phyloP scores from a whole-genome alignment of 2,888 invertebrate genomes.

The Punctoribates punctum region DNA sequence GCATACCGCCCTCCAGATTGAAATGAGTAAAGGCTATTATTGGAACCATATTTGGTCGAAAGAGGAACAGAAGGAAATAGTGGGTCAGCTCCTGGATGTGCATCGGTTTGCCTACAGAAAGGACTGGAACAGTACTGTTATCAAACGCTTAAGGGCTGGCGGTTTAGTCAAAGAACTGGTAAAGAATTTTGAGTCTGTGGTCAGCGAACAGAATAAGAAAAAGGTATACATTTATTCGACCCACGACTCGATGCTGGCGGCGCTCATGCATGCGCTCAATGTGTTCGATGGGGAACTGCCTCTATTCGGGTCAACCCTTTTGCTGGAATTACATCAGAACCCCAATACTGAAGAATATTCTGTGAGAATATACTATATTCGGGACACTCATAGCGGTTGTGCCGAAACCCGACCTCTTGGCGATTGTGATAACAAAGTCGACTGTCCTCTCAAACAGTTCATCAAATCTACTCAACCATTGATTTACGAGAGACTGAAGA shows the following conservation, averaged over 20 bases:
- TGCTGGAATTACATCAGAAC: slow-evolving; percentile 39
- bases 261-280: slow-evolving; percentile 34
- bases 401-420: not conserved
- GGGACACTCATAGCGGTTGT: slow-evolving; percentile 27
- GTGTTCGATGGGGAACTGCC: slow-evolving; percentile 21
- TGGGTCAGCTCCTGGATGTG: not conserved
- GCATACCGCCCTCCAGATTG: slow-evolving; percentile 33
- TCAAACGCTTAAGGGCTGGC: slow-evolving; percentile 38
- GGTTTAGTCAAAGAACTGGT: slow-evolving; percentile 26
- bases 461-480: not conserved
- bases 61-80: slow-evolving; percentile 27
- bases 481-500: slow-evolving; percentile 1
- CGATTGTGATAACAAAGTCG: not conserved
- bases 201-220: not conserved
- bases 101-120: slow-evolving; percentile 10
- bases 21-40: slow-evolving; percentile 6
- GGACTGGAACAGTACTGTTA: slow-evolving; percentile 16
- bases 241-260: slow-evolving; percentile 38
- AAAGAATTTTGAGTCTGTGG: not conserved
- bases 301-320: slow-evolving; percentile 35
- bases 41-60: slow-evolving; percentile 36
- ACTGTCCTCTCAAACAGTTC: not conserved
- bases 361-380: slow-evolving; percentile 37
- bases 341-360: slow-evolving; percentile 10
- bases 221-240: slow-evolving; percentile 39